These are phyloP conservation scores for Caenorhabditis panamensis DNA, from an alignment of 2,888 invertebrate species.

Conservation along the genomic window DNA sequence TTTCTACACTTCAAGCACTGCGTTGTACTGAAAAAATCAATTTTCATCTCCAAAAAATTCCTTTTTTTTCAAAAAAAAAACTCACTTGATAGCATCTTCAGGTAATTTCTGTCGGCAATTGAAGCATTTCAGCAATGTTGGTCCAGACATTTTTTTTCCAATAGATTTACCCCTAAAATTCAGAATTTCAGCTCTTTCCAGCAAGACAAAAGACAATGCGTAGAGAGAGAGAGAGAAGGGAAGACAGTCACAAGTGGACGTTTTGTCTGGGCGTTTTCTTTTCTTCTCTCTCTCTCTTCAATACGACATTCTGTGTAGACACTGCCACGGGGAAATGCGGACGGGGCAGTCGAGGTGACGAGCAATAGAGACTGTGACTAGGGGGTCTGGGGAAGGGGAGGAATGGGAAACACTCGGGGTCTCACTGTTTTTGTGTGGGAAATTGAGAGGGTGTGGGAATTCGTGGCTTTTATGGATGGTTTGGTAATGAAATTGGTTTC, in stretches of 20 bases:
- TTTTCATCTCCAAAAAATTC: no score
- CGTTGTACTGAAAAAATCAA: conserved; percentile 39
- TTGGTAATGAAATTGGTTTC: no score
- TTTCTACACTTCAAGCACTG: conserved; percentile 76
- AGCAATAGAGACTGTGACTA: not conserved
- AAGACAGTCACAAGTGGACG: conserved; percentile 35
- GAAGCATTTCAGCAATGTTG: conserved; percentile 64
- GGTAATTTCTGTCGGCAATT: conserved; percentile 64
- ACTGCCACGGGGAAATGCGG: conserved; percentile 34
- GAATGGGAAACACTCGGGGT: not conserved
- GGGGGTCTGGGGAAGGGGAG: not conserved
- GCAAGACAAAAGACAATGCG: not conserved
- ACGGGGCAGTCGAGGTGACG: conserved; percentile 30
- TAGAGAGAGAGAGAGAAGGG: conserved; percentile 27
- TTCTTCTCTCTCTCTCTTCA: no score
- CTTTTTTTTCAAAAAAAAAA: not conserved
- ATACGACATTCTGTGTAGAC: conserved; percentile 26
- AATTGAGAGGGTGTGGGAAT: no score
- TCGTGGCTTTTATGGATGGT: no score
- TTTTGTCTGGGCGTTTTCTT: not conserved
- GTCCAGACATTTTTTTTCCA: conserved; percentile 54
- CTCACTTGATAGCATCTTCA: conserved; percentile 36
- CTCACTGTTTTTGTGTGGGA: no score
- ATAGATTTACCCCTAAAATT: not conserved
- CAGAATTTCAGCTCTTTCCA: not conserved